Conservation (phyloP, 2,797 vertebrate genomes). For the Tauraco hartlaubi region DNA sequence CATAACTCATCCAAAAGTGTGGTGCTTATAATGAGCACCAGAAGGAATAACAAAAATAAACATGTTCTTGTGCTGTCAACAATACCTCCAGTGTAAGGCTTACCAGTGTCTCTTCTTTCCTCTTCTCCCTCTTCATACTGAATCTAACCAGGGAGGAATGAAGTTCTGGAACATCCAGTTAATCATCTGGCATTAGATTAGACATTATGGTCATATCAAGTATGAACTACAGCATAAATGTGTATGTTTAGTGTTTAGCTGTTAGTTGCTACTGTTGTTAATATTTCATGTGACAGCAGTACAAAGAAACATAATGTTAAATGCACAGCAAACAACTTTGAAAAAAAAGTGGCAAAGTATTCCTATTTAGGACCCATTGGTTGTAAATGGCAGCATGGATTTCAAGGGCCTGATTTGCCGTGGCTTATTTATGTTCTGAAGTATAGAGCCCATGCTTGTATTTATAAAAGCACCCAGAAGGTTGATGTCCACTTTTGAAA, state of each 20-base stretch:
- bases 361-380: background rate
- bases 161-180: background rate
- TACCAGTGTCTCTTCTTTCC: background rate
- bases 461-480: background rate
- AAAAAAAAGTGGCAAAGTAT: background rate
- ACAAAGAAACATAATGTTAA: background rate
- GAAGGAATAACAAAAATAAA: constrained; percentile 62
- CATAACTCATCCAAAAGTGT: background rate
- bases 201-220: background rate
- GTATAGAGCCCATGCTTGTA: background rate
- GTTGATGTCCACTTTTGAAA: background rate
- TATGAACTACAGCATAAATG: background rate
- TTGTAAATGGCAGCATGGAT: background rate
- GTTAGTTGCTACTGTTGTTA: background rate
- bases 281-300: background rate
- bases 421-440: background rate
- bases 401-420: background rate
- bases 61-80: constrained; percentile 30
- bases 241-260: background rate
- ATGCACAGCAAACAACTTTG: background rate
- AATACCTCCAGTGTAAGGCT: background rate
- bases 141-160: background rate
- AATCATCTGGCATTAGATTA: background rate
- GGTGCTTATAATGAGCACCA: constrained; percentile 41
- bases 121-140: background rate